phyloP scores from a whole-genome alignment of 2,797 vertebrate genomes.

The Sarcoramphus papa region DNA sequence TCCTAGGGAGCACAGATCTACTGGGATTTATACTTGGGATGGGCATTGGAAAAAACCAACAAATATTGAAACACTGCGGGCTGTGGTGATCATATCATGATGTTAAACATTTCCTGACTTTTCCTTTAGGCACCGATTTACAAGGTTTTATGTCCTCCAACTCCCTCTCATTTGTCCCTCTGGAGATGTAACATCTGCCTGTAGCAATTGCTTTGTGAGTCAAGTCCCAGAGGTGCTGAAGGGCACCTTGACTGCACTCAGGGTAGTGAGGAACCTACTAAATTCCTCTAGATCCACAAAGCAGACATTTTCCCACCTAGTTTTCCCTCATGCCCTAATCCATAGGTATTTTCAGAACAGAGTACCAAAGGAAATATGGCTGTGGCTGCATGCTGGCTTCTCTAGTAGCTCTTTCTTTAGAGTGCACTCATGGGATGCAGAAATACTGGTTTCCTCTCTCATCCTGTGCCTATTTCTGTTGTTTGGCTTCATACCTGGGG shows the following conservation, averaged over 20 bases:
- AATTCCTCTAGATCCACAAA: not conserved
- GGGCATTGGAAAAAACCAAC: not conserved
- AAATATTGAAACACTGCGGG: not conserved
- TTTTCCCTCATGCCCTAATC: not conserved
- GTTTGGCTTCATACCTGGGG: not conserved
- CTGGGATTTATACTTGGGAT: not conserved
- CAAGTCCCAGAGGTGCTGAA: not conserved
- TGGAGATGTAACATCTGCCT: not conserved
- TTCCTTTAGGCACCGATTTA: not conserved
- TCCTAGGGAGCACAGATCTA: not conserved
- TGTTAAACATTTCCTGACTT: not conserved
- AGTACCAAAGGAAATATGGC: not conserved
- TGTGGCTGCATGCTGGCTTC: fast-evolving
- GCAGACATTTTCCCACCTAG: not conserved
- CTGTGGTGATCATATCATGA: not conserved
- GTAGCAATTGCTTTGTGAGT: not conserved
- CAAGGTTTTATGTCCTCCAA: not conserved
- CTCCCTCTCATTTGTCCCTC: not conserved
- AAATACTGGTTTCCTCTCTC: not conserved
- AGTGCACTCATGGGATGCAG: not conserved
- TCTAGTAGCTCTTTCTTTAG: not conserved
- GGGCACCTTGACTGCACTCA: not conserved
- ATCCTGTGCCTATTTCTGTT: not conserved
- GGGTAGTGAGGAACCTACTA: not conserved
- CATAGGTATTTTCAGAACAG: not conserved